A percentile compares a stretch with the other conserved stretches of the same genome.
phyloP scores from a whole-genome alignment of 2,113 vertebrate species.

The Lampris megalopsis region DNA sequence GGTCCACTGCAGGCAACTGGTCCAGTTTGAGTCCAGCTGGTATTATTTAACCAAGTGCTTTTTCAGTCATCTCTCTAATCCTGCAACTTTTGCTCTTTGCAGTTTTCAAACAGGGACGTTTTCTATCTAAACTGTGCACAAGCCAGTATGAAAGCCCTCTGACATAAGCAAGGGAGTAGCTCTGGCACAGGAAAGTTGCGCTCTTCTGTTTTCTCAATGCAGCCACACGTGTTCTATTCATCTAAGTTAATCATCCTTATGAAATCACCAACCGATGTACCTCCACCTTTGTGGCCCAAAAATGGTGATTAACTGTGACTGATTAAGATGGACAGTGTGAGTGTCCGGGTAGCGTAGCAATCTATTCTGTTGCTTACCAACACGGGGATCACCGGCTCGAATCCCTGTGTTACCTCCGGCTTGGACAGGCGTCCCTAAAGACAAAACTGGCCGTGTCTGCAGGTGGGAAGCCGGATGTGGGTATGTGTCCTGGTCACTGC shows the following conservation, averaged over 20 bases:
- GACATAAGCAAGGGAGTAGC: slow-evolving; percentile 9
- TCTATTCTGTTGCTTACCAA: too few relatives aligned
- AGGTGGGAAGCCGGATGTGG: too few relatives aligned
- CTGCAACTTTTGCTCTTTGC: slow-evolving; percentile 16
- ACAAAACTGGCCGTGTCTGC: too few relatives aligned
- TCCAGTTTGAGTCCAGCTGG: slow-evolving; percentile 7
- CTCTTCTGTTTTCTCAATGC: neutral
- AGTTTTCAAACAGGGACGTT: neutral
- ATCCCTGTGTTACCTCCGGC: too few relatives aligned
- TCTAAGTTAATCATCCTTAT: neutral
- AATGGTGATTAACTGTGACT: neutral
- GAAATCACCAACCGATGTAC: slow-evolving; percentile 3
- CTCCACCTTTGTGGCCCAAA: neutral
- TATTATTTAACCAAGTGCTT: slow-evolving; percentile 16
- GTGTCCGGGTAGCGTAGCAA: too few relatives aligned
- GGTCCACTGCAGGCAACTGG: slow-evolving; percentile 1
- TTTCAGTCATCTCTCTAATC: slow-evolving; percentile 18
- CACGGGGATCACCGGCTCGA: too few relatives aligned
- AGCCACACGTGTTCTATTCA: neutral
- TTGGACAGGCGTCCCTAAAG: too few relatives aligned
- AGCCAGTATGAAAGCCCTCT: slow-evolving; percentile 2
- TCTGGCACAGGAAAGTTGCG: slow-evolving; percentile 4
- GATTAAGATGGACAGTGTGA: neutral
- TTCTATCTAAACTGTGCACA: slow-evolving; percentile 13
- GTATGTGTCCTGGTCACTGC: too few relatives aligned